Evolutionary conservation across 1,140 invertebrate genomes (phyloP).

Genomic region (Drosophila kurseongensis): DNA sequence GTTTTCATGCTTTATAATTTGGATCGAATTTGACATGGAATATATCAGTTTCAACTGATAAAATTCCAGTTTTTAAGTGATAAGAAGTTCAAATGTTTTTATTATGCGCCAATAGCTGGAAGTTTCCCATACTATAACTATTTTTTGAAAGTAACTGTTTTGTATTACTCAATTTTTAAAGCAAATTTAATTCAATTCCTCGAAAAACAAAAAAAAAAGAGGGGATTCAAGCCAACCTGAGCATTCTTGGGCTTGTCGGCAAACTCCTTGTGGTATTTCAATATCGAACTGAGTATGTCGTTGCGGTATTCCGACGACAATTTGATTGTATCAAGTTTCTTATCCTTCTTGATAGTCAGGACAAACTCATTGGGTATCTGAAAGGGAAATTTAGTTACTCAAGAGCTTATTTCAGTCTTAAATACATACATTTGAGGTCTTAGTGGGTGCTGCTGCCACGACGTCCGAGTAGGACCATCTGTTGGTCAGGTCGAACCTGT

Average conservation of each 20-base stretch:
- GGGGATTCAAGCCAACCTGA: constrained; percentile 85
- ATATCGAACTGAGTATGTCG: constrained; percentile 95
- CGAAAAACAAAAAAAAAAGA: not conserved
- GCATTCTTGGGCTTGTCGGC: constrained; percentile 91
- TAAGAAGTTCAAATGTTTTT: no score
- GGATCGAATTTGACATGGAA: no score
- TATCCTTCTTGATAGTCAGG: constrained; percentile 94
- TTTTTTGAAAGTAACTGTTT: no score
- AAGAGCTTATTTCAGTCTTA: not conserved
- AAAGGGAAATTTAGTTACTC: constrained; percentile 4
- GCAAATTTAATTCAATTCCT: no score
- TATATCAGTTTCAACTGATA: no score
- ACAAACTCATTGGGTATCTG: constrained; percentile 90
- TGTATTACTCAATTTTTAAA: no score
- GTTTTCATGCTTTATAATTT: no score
- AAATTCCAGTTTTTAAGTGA: no score
- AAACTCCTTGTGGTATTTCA: constrained; percentile 92
- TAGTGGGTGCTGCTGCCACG: constrained; percentile 89
- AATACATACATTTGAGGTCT: constrained; percentile 74
- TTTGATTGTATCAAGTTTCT: constrained; percentile 97
- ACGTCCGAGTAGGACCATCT: constrained; percentile 95
- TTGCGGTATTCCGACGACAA: constrained; percentile 98
- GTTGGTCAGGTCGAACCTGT: constrained; percentile 96
- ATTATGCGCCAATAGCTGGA: no score
- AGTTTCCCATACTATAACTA: no score